These are phyloP conservation scores for Apamea crenata DNA, from an alignment of 2,888 invertebrate genomes.

Conservation along the genomic window DNA sequence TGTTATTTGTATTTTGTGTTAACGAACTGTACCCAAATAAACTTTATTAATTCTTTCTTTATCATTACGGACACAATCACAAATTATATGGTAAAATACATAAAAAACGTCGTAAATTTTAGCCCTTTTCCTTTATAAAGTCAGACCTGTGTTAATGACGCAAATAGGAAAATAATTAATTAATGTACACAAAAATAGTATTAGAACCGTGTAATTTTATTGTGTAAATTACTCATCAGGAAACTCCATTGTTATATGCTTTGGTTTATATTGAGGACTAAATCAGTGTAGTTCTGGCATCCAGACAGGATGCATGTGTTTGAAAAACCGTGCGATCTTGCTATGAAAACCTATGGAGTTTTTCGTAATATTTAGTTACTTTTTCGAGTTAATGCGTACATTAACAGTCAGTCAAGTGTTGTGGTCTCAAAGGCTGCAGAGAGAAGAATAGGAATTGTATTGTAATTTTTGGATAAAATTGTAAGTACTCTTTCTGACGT, in stretches of 20 bases:
- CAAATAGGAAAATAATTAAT: conserved; percentile 29
- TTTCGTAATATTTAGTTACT: no score
- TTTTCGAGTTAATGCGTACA: background rate
- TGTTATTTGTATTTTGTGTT: background rate
- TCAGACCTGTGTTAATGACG: background rate
- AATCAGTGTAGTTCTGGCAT: conserved; percentile 14
- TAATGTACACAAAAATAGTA: background rate
- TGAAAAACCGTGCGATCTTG: background rate
- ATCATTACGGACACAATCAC: background rate
- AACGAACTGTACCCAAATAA: background rate
- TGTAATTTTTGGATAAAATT: background rate
- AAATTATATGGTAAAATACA: background rate
- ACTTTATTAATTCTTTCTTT: background rate
- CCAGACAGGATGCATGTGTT: conserved; percentile 19
- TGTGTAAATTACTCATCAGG: conserved; percentile 36
- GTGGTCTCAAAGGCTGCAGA: background rate
- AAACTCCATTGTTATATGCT: background rate
- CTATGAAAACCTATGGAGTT: background rate
- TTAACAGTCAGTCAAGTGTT: background rate
- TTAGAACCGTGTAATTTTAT: conserved; percentile 18
- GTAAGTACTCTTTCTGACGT: conserved; percentile 24
- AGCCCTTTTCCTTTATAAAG: background rate
- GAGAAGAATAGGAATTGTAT: background rate
- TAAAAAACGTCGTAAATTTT: background rate
- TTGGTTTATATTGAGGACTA: background rate